Percentiles rank a stretch among this genome's conserved stretches.
Evolutionary conservation across 2,888 invertebrate genomes (phyloP).

Genomic region (Limenitis camilla): DNA sequence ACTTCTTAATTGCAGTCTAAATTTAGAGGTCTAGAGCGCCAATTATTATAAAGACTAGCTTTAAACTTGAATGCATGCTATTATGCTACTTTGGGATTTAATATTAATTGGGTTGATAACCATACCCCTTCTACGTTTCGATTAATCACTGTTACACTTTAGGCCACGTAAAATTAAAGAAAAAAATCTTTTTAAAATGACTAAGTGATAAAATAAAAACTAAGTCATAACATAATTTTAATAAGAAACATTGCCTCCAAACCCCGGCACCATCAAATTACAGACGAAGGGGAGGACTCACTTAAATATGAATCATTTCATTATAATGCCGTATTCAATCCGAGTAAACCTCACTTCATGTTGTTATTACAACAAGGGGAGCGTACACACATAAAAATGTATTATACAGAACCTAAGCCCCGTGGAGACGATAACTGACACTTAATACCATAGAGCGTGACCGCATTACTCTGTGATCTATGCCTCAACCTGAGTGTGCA

Average conservation of each 20-base stretch:
- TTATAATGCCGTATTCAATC: slow-evolving; percentile 75
- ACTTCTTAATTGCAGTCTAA: too few relatives aligned
- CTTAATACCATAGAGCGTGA: slow-evolving; percentile 73
- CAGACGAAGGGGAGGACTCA: slow-evolving; percentile 66
- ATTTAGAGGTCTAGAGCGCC: too few relatives aligned
- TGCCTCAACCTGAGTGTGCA: slow-evolving; percentile 50
- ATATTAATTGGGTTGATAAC: too few relatives aligned
- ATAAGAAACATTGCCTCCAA: slow-evolving; percentile 72
- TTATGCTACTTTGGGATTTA: too few relatives aligned
- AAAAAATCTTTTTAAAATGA: neutral
- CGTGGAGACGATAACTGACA: slow-evolving; percentile 73
- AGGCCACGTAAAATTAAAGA: neutral
- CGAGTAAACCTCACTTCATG: slow-evolving; percentile 71
- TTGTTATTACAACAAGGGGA: slow-evolving; percentile 66
- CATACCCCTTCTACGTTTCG: too few relatives aligned
- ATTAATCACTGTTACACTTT: neutral
- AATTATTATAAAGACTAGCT: too few relatives aligned
- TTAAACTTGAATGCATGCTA: too few relatives aligned
- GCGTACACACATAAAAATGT: slow-evolving; percentile 64
- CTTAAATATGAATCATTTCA: slow-evolving; percentile 76
- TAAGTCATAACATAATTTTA: slow-evolving; percentile 67
- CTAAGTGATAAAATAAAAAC: slow-evolving; percentile 17
- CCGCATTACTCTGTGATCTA: slow-evolving; percentile 73
- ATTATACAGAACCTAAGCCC: slow-evolving; percentile 59
- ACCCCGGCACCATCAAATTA: slow-evolving; percentile 67